Evolutionary conservation across 1,140 invertebrate species (phyloP).

Genomic region (Portunus trituberculatus): DNA sequence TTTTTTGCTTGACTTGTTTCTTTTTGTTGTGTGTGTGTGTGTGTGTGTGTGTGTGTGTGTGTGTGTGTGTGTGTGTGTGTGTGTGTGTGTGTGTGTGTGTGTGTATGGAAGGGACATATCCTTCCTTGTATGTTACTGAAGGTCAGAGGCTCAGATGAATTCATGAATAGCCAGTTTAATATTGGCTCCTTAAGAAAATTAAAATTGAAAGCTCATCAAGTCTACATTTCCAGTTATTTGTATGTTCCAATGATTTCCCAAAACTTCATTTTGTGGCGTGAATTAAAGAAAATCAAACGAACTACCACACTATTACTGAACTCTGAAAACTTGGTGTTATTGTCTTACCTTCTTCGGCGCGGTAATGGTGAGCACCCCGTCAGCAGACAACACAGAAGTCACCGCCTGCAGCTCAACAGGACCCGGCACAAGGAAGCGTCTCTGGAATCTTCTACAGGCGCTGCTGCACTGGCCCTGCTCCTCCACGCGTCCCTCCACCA

Average conservation of each 20-base stretch:
- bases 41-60: conserved; percentile 11
- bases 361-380: conserved; percentile 87
- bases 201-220: no score
- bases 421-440: conserved; percentile 85
- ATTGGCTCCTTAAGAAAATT: no score
- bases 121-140: neutral
- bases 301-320: no score
- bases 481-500: conserved; percentile 50
- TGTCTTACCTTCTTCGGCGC: conserved; percentile 79
- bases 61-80: conserved; percentile 11
- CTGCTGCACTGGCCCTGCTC: neutral
- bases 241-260: no score
- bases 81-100: neutral
- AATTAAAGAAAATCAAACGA: no score
- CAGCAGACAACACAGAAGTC: conserved; percentile 87
- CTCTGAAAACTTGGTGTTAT: no score
- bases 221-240: no score
- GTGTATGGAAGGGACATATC: neutral
- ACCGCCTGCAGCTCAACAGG: conserved; percentile 85
- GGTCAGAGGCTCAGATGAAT: neutral
- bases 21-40: neutral
- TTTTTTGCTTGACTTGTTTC: neutral
- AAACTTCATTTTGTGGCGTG: no score
- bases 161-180: no score
- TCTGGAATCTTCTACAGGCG: conserved; percentile 86